Conservation (phyloP, 2,797 vertebrate genomes). For the Amazonetta brasiliensis region DNA sequence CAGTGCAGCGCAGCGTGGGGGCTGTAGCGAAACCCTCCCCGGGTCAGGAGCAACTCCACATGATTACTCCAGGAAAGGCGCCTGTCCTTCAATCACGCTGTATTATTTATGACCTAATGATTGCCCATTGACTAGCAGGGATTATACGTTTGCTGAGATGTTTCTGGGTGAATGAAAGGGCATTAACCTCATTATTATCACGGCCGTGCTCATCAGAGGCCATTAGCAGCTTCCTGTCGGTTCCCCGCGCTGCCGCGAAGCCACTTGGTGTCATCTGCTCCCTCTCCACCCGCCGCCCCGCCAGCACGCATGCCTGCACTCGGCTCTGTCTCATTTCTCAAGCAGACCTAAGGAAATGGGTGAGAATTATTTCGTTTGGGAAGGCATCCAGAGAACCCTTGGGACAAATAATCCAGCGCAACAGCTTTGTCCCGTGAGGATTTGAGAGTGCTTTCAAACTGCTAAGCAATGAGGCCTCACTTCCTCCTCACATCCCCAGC, state of each 20-base stretch:
- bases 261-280: background rate
- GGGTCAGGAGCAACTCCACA: background rate
- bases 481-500: background rate
- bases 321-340: background rate
- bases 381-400: background rate
- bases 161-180: conserved; percentile 60
- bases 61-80: conserved; percentile 13
- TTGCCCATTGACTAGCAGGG: conserved; percentile 37
- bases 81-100: background rate
- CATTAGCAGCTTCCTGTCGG: conserved; percentile 7
- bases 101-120: conserved; percentile 67
- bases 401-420: background rate
- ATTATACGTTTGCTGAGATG: conserved; percentile 28
- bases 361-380: background rate
- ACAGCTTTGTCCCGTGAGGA: background rate
- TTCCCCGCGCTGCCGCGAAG: background rate
- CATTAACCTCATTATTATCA: conserved; percentile 57
- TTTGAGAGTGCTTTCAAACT: background rate
- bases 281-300: background rate
- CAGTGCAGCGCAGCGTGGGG: background rate
- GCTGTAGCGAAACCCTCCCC: background rate
- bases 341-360: background rate
- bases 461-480: background rate
- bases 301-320: rapidly evolving
- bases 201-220: conserved; percentile 7